Conservation (phyloP, 2,888 invertebrate species). For the Ptilodon capucinus region DNA sequence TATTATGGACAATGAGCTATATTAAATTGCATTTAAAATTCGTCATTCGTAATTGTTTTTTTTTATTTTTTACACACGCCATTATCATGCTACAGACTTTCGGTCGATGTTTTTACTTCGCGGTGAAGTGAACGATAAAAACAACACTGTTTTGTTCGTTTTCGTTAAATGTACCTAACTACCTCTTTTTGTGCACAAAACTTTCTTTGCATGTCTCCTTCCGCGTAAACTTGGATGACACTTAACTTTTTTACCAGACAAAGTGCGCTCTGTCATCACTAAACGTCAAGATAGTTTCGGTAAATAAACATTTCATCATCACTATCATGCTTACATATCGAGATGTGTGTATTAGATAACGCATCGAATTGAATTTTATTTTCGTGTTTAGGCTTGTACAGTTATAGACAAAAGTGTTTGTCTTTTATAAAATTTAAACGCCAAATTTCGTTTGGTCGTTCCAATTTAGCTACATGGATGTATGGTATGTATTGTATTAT, state of each 20-base stretch:
- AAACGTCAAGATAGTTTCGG: not conserved
- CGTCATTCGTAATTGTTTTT: not conserved
- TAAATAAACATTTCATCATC: conserved; percentile 1
- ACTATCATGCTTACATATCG: conserved; percentile 12
- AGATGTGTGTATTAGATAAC: conserved; percentile 29
- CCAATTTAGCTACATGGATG: too few relatives aligned
- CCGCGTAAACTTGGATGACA: not conserved
- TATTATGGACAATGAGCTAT: too few relatives aligned
- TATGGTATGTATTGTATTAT: too few relatives aligned
- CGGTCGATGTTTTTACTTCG: not conserved
- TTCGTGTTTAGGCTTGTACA: not conserved
- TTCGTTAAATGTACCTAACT: not conserved
- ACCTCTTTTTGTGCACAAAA: not conserved
- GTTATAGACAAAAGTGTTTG: not conserved
- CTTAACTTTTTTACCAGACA: not conserved
- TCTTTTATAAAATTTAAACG: too few relatives aligned
- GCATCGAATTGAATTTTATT: conserved; percentile 18
- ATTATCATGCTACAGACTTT: not conserved
- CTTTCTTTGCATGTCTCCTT: not conserved
- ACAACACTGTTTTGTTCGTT: not conserved
- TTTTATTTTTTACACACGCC: not conserved
- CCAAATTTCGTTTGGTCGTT: too few relatives aligned
- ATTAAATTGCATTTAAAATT: not conserved
- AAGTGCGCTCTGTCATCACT: not conserved
- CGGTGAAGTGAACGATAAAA: not conserved